Conservation (phyloP, 2,113 vertebrate genomes). For the Blennius ocellaris region DNA sequence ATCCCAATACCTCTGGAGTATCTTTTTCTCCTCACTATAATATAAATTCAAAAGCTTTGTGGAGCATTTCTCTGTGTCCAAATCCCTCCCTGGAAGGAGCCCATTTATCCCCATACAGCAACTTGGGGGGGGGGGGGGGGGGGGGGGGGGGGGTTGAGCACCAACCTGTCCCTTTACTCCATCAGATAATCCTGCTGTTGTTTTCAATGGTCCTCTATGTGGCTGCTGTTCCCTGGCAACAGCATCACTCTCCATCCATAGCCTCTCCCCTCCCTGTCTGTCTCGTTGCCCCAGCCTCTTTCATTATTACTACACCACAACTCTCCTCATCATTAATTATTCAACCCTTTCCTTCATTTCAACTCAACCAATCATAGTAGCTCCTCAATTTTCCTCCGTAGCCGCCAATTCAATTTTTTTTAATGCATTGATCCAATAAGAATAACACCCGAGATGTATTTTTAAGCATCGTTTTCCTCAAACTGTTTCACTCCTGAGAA, state of each 20-base stretch:
- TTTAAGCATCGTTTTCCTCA: not conserved
- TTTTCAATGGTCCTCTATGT: slow-evolving; percentile 55
- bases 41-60: slow-evolving; percentile 20
- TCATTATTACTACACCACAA: slow-evolving; percentile 28
- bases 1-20: slow-evolving; percentile 22
- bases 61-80: slow-evolving; percentile 18
- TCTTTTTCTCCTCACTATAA: slow-evolving; percentile 18
- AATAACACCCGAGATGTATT: no score
- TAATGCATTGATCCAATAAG: no score
- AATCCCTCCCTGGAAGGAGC: slow-evolving; percentile 13
- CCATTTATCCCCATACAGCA: slow-evolving; percentile 40
- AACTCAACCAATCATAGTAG: slow-evolving; percentile 54
- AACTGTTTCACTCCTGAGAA: not conserved
- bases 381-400: slow-evolving; percentile 5
- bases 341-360: slow-evolving; percentile 46
- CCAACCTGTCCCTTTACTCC: slow-evolving; percentile 33
- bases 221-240: slow-evolving; percentile 81
- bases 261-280: slow-evolving; percentile 38
- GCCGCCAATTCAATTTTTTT: not conserved
- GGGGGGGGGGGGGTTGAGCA: slow-evolving; percentile 13
- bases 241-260: slow-evolving; percentile 67
- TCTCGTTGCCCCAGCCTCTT: slow-evolving; percentile 26
- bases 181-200: slow-evolving; percentile 53
- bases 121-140: slow-evolving; percentile 18
- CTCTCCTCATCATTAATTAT: slow-evolving; percentile 45